phyloP scores from a whole-genome alignment of 1,140 invertebrate species.

The Nilaparvata lugens region DNA sequence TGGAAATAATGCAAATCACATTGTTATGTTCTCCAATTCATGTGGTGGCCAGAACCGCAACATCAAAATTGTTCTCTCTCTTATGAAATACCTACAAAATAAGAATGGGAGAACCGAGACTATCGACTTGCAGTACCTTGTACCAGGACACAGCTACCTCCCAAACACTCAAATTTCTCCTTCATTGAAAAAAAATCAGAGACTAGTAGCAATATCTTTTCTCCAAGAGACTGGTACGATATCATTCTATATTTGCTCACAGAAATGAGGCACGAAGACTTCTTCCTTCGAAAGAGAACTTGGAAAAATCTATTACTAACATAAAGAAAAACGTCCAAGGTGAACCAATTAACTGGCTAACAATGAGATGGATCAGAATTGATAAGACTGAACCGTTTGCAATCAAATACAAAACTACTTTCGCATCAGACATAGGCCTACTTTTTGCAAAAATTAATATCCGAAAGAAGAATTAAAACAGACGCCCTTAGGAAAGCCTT shows the following conservation, averaged over 20 bases:
- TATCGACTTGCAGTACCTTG: slow-evolving; percentile 20
- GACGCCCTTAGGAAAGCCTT: slow-evolving; percentile 22
- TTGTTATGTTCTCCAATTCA: too few relatives aligned
- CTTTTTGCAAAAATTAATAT: slow-evolving; percentile 20
- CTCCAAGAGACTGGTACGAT: slow-evolving; percentile 19
- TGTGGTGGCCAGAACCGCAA: too few relatives aligned
- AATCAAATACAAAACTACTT: slow-evolving; percentile 21
- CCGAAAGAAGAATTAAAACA: slow-evolving; percentile 8
- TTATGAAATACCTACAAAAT: too few relatives aligned
- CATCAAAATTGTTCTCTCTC: too few relatives aligned
- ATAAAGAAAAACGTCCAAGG: slow-evolving; percentile 11
- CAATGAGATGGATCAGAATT: too few relatives aligned
- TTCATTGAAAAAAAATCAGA: slow-evolving; percentile 17
- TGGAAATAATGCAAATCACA: too few relatives aligned
- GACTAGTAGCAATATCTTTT: slow-evolving; percentile 17
- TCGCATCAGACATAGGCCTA: slow-evolving; percentile 18
- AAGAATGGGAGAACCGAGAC: too few relatives aligned
- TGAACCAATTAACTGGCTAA: too few relatives aligned
- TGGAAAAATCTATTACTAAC: slow-evolving; percentile 17
- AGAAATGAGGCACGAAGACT: slow-evolving; percentile 19
- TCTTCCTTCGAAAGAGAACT: slow-evolving; percentile 18
- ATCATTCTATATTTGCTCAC: slow-evolving; percentile 17
- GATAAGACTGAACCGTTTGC: slow-evolving; percentile 1
- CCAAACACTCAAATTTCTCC: slow-evolving; percentile 18
- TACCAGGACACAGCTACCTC: slow-evolving; percentile 19